phyloP scores from a whole-genome alignment of 2,888 invertebrate genomes.

The Apotomis betuletana region DNA sequence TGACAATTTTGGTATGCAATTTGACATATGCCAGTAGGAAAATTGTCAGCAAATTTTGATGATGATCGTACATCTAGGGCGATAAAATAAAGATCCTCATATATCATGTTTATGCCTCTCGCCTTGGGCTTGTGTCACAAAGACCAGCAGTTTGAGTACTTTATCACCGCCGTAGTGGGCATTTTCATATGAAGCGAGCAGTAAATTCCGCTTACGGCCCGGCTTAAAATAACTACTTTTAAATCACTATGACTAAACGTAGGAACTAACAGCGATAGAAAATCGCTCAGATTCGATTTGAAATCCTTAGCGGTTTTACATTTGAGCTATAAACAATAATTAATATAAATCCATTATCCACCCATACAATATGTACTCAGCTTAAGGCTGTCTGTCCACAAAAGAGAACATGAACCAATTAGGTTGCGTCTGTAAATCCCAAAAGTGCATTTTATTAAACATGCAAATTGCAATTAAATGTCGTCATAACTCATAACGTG shows the following conservation, averaged over 20 bases:
- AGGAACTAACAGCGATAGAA: constrained; percentile 13
- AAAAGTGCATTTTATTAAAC: too few relatives aligned
- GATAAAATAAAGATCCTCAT: background rate
- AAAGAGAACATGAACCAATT: too few relatives aligned
- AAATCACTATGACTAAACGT: constrained; percentile 11
- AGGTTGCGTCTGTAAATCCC: too few relatives aligned
- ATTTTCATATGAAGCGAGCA: background rate
- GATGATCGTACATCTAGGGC: too few relatives aligned
- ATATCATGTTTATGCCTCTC: background rate
- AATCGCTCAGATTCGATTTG: constrained; percentile 70
- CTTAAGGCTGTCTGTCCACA: constrained; percentile 31
- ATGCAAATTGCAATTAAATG: too few relatives aligned
- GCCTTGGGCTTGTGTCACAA: background rate
- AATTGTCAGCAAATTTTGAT: too few relatives aligned
- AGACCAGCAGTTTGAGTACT: background rate
- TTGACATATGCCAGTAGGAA: too few relatives aligned
- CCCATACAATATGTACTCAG: constrained; percentile 68
- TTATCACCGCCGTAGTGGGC: background rate
- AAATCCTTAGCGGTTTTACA: constrained; percentile 55
- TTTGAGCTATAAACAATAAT: constrained; percentile 71
- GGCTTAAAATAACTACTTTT: constrained; percentile 7
- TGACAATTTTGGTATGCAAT: too few relatives aligned
- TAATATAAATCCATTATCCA: constrained; percentile 66
- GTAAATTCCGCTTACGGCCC: background rate
- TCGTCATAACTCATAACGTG: too few relatives aligned